Base-by-base conservation (phyloP, 2,113 vertebrate species). In the Eclectus roratus region DNA sequence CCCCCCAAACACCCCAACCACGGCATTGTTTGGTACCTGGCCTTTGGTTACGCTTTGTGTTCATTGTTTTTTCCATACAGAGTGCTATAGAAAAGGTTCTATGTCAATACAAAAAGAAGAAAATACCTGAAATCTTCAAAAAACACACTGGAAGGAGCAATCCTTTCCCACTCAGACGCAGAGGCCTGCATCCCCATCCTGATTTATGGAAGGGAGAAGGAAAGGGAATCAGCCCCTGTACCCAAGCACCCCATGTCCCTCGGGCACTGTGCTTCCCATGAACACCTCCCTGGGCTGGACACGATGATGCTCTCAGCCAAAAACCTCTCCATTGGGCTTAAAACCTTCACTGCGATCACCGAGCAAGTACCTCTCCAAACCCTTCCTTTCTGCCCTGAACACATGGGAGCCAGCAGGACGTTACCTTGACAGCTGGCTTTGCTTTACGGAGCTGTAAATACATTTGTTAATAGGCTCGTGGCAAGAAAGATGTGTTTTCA, bases 341-440 rank as follows among this genome's bases (percentile, higher is more conserved):
- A 93, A 88, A 88, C 25, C 65, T 78, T 92, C 49, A 7, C 58
- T 21, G 7, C 2, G 2, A 50, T 78, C 76, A 35, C 3, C 1
- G 81, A 69, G 15, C 37, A 66, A 60, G 68, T 12, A 46, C 66
- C 46, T 87, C 83, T 76, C 56, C 83, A 82, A 84, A 85, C 52
- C 63, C 68, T 66, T 35, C 71, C 49, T 55, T 46, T 79, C 46
- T 0, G 3, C 77, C 87, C n/a, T 3, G 56, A 91, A 89, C 71
- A 29, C 63, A 55, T 14, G 13, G 77, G 68, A 94, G 76, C 71
- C 71, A 91, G 87, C 79, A 56, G 81, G 61, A 85, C 20, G 19
- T 91, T 97, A 95, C 89, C 89, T 88, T 96, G 96, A 93, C 97
- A 97, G 93, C 95, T 96, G 94, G 72, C 85, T 97, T 80, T 93